Evolutionary conservation across 2,888 invertebrate genomes (phyloP), one percentile per base, ranked within the genome.

Genomic region (Nezara viridula): DNA sequence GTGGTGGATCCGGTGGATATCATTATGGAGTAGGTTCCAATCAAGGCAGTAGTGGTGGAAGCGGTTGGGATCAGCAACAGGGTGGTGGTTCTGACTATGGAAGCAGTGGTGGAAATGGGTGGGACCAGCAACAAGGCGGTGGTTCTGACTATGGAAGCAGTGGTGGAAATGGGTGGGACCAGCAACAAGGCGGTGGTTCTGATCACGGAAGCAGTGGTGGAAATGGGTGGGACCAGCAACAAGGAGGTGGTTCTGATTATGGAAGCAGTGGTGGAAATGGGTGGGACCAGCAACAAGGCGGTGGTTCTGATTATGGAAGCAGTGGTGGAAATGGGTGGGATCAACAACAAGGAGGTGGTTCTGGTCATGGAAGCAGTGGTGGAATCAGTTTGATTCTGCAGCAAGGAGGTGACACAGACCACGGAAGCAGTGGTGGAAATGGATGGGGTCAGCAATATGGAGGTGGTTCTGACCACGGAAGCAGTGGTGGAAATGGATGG

Each of bases 401-500:
- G 21, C 66, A 73, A 4, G 66, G 66, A 19, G 77, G 60, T n/a
- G n/a, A n/a, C n/a, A n/a, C n/a, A n/a, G n/a, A n/a, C n/a, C n/a
- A n/a, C n/a, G n/a, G n/a, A n/a, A n/a, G n/a, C n/a, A n/a, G n/a
- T n/a, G n/a, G n/a, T 60, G 60, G 66, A 3, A 37, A 73, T 21
- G 32, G 32, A 50, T 85, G 77, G 85, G 37, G 9, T 12, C 40
- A 44, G 6, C 27, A 55, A 21, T n/a, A 55, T 3, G 37, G 73
- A 37, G 81, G 81, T 19, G 44, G 44, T 47, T 47, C 24, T 40
- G 16, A 44, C 37, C 21, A 50, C 1, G 81, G 81, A 44, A 47
- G 44, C n/a, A n/a, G n/a, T 81, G 47, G 40, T 27, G 89, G 49
- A 14, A 32, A n/a, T 37, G 66, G 66, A 37, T 85, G 77, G 85